Conservation (phyloP, 2,113 vertebrate species). For the Dasyprocta punctata region DNA sequence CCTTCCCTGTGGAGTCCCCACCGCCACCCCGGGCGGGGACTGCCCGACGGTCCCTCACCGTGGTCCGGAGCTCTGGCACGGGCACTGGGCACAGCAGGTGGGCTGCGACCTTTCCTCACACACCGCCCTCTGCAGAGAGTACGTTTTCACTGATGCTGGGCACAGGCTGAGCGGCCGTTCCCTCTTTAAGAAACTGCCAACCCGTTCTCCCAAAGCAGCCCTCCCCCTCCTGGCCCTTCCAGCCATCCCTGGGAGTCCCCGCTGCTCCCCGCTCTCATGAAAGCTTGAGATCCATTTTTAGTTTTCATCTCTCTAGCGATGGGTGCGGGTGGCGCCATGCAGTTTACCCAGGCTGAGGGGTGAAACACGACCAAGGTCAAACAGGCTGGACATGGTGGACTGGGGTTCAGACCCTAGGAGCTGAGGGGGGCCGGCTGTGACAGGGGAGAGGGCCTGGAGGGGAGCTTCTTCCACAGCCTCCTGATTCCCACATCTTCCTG, state of each 20-base stretch:
- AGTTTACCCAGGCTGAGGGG: neutral
- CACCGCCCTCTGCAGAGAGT: neutral
- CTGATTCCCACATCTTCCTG: too few relatives aligned
- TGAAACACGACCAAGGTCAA: neutral
- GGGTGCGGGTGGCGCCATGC: neutral
- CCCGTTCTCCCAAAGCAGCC: neutral
- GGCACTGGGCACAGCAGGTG: fast-evolving
- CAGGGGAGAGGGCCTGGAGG: too few relatives aligned
- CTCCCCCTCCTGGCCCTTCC: fast-evolving
- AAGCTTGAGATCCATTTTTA: too few relatives aligned
- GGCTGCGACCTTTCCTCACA: neutral
- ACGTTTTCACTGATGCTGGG: too few relatives aligned
- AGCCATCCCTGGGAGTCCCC: fast-evolving
- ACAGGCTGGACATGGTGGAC: fast-evolving
- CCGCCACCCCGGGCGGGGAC: too few relatives aligned
- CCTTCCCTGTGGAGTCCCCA: too few relatives aligned
- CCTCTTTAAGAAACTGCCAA: too few relatives aligned
- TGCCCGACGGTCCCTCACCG: too few relatives aligned
- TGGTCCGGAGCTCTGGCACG: neutral
- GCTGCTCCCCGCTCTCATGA: fast-evolving
- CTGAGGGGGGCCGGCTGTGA: fast-evolving
- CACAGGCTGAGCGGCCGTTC: neutral
- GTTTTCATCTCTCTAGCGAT: too few relatives aligned
- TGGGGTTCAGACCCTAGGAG: too few relatives aligned
- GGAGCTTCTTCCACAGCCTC: too few relatives aligned